These are phyloP conservation scores for Dryomyza anilis DNA, from an alignment of 2,888 invertebrate species.

Conservation along the genomic window DNA sequence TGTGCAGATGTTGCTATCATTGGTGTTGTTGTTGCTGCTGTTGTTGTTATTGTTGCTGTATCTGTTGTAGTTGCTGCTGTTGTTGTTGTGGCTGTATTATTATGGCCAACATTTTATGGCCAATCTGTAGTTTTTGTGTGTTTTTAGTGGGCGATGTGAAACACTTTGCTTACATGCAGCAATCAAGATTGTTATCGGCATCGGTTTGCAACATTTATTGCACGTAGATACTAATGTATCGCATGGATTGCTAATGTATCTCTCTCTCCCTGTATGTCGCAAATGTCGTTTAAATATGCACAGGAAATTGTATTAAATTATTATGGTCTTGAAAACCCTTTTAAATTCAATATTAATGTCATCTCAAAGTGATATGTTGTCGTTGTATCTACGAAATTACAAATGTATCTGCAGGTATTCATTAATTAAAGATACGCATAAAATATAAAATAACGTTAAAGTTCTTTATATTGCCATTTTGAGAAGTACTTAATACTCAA, in stretches of 20 bases:
- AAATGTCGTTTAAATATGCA: no score
- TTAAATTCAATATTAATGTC: no score
- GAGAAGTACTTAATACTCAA: no score
- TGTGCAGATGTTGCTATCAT: background rate
- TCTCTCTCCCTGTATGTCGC: no score
- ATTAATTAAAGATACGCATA: no score
- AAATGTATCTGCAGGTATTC: no score
- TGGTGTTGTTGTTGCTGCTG: background rate
- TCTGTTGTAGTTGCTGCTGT: background rate
- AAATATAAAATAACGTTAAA: no score
- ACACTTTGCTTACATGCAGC: background rate
- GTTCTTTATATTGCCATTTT: no score
- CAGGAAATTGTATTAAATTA: no score
- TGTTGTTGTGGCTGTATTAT: constrained; percentile 13
- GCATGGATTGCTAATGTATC: background rate
- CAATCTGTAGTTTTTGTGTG: constrained; percentile 25
- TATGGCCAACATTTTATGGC: constrained; percentile 11
- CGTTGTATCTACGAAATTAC: no score
- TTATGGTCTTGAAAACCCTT: no score
- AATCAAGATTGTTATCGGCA: constrained; percentile 10
- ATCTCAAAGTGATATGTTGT: no score
- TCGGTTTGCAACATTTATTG: constrained; percentile 2
- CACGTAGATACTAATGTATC: background rate
- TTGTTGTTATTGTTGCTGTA: background rate
- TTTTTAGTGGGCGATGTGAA: constrained; percentile 14